Evolutionary conservation across 2,113 vertebrate genomes (phyloP), one percentile per base, ranked within the genome.

Genomic region (Amia ocellicauda): DNA sequence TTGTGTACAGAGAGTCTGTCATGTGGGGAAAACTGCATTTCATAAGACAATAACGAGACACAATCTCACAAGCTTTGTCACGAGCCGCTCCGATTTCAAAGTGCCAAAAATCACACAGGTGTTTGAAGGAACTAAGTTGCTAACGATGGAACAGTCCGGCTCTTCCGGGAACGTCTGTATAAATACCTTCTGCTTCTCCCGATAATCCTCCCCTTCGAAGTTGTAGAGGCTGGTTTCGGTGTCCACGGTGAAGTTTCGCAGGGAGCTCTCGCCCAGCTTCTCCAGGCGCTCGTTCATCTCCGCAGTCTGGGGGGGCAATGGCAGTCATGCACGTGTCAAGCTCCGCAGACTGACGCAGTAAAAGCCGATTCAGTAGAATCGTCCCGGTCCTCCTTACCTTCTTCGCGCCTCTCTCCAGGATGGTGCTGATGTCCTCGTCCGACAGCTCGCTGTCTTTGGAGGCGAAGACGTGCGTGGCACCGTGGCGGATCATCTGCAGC

Each of bases 191-290:
- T 94, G 92, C 73, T 94, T 94, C 74, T 92, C 93, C 83, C 92
- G 86, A 62, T 94, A 94, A 81, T 94, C 93, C 83, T 94, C 92
- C 67, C 93, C 93, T 86, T 94, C 93, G 59, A 95, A 95, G 63
- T 93, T 95, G 81, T 95, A 95, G 49, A 95, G 86, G 72, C 92
- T 94, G 83, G 90, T 91, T 77, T 94, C 92, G 43, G 80, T 89
- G 56, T 95, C 93, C 91, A 95, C 90, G 49, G 91, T 89, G 82
- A 95, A 95, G 70, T 91, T 92, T 68, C 92, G 79, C 28, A 94
- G 83, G 3, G 92, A 92, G 65, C 89, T 90, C 73, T 95, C 93
- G 2, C 92, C 93, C 83, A 95, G 91, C 41, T 92, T 91, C 74
- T 93, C 82, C 76, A 95, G 76, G 28, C 92, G 86, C 66, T 94